phyloP scores from a whole-genome alignment of 2,888 invertebrate species.

The Folsomia candida region DNA sequence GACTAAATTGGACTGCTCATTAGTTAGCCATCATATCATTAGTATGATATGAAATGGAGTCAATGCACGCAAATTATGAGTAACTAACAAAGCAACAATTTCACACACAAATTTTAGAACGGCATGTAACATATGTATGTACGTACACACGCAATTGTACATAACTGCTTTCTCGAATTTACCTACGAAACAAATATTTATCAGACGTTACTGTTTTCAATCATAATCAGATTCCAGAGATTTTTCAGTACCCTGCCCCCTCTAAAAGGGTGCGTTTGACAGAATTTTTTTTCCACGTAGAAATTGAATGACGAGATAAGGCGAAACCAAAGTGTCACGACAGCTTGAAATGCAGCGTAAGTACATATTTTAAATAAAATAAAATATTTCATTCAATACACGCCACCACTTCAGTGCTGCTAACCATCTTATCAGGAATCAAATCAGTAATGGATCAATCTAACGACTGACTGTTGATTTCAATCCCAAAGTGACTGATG shows the following conservation, averaged over 20 bases:
- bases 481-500: background rate
- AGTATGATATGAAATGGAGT: background rate
- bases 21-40: background rate
- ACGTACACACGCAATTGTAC: too few species aligned
- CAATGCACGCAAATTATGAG: slow-evolving; percentile 1
- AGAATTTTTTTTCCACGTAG: too few species aligned
- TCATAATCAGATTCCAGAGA: too few species aligned
- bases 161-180: too few species aligned
- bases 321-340: background rate
- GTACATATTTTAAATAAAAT: background rate
- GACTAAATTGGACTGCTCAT: slow-evolving; percentile 1
- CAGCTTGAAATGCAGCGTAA: background rate
- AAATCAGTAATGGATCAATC: background rate
- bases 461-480: background rate
- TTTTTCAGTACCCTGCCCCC: too few species aligned
- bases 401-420: background rate
- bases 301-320: background rate
- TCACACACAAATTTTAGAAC: too few species aligned
- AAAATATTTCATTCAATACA: background rate
- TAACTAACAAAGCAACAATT: background rate
- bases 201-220: too few species aligned
- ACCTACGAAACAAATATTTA: too few species aligned
- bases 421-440: background rate
- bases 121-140: background rate
- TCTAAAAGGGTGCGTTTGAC: too few species aligned